Conservation (phyloP, 2,797 vertebrate species). For the Sylvilagus floridanus region DNA sequence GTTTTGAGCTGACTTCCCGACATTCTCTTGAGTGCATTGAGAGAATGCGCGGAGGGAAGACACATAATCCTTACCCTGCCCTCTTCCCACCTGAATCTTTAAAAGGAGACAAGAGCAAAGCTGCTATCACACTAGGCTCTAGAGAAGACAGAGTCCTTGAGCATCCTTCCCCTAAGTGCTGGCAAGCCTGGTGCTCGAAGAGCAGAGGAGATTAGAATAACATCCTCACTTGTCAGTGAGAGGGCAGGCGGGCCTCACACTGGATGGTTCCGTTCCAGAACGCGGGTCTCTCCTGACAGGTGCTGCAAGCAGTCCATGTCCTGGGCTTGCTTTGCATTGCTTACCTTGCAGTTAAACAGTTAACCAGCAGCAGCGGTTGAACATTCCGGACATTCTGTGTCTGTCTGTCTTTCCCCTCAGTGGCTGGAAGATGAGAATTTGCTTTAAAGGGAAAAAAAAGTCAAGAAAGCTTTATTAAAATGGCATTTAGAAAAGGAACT, state of each 20-base stretch:
- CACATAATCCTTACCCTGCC: not conserved
- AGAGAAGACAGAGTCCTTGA: constrained; percentile 63
- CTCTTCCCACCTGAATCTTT: constrained; percentile 60
- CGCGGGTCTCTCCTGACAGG: constrained; percentile 10
- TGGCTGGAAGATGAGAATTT: constrained; percentile 47
- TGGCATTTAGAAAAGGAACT: not conserved
- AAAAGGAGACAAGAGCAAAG: constrained; percentile 56
- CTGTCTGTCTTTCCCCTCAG: not conserved
- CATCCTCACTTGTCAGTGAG: not conserved
- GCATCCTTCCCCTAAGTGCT: constrained; percentile 62
- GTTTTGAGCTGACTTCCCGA: not conserved
- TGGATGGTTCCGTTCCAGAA: not conserved
- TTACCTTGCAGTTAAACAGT: not conserved
- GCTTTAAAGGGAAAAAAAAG: not conserved
- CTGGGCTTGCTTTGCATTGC: not conserved
- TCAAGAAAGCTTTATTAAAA: not conserved
- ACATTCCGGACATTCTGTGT: not conserved
- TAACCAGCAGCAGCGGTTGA: not conserved
- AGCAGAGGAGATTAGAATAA: constrained; percentile 75
- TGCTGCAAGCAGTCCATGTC: not conserved
- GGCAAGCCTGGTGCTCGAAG: constrained; percentile 43
- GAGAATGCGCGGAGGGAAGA: constrained; percentile 29
- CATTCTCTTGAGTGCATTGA: constrained; percentile 15
- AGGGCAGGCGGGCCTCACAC: constrained; percentile 8
- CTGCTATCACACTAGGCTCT: constrained; percentile 40